Conservation (phyloP, 2,113 vertebrate species). For the Fukomys damarensis region DNA sequence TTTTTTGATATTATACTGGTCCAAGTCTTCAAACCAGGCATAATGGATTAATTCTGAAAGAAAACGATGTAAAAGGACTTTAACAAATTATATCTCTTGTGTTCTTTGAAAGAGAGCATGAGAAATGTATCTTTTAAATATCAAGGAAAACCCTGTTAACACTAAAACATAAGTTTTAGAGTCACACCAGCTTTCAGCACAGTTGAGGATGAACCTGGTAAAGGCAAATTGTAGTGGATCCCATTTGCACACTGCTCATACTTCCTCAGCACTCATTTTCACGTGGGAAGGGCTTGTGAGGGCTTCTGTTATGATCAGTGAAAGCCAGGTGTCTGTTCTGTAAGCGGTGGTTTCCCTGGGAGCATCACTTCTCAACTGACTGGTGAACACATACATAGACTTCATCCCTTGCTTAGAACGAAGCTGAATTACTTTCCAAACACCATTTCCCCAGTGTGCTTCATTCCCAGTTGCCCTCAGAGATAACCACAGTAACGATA, state of each 20-base stretch:
- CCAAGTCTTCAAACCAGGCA: neutral
- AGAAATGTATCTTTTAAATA: neutral
- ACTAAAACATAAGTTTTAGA: neutral
- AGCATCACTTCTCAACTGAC: neutral
- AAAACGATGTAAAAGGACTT: neutral
- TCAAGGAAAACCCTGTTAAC: neutral
- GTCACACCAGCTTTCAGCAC: neutral
- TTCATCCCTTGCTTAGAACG: neutral
- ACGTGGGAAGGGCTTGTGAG: neutral
- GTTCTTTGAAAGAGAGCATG: neutral
- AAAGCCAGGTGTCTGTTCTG: neutral
- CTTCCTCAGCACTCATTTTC: too few species aligned
- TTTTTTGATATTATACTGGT: neutral
- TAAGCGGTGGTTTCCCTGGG: neutral
- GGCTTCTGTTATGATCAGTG: neutral
- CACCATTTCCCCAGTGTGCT: too few species aligned
- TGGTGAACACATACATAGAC: neutral
- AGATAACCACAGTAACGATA: neutral
- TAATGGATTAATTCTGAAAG: neutral
- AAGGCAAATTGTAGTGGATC: neutral
- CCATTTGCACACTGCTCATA: too few species aligned
- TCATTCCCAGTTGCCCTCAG: neutral
- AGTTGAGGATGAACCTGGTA: neutral
- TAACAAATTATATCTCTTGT: neutral
- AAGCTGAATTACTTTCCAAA: neutral